phyloP scores from a whole-genome alignment of 2,797 vertebrate genomes.

The Nothura maculosa region DNA sequence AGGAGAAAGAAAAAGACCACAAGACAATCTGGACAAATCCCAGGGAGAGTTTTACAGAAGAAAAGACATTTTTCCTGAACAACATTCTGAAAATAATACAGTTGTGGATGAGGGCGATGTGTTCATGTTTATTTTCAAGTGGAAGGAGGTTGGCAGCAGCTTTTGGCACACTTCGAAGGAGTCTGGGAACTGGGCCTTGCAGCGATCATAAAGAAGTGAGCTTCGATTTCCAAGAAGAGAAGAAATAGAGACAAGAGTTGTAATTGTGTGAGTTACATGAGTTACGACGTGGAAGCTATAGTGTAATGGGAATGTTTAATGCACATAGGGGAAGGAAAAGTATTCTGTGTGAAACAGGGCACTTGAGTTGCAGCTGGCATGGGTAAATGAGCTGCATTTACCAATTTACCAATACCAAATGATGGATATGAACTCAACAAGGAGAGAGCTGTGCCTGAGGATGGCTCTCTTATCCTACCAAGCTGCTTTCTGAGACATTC shows the following conservation, averaged over 20 bases:
- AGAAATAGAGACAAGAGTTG: neutral
- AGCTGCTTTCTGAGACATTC: neutral
- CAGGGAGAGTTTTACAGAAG: neutral
- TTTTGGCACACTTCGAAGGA: neutral
- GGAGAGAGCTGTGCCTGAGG: neutral
- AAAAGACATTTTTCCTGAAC: neutral
- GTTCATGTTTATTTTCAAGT: slow-evolving; percentile 27
- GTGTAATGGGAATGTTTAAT: neutral
- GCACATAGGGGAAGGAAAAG: neutral
- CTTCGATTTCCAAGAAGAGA: slow-evolving; percentile 8
- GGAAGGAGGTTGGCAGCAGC: neutral
- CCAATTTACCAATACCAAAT: too few relatives aligned
- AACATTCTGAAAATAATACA: neutral
- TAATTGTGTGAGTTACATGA: slow-evolving; percentile 10
- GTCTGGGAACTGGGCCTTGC: neutral
- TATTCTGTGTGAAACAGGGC: neutral
- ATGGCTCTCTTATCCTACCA: neutral
- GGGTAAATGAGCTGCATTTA: neutral
- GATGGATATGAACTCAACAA: neutral
- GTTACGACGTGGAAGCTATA: slow-evolving; percentile 4
- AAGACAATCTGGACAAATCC: neutral
- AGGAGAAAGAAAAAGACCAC: neutral
- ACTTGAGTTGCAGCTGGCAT: neutral
- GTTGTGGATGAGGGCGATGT: neutral
- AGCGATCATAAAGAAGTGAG: neutral